phyloP scores from a whole-genome alignment of 2,888 invertebrate species.

The Pollenia griseotomentosa region DNA sequence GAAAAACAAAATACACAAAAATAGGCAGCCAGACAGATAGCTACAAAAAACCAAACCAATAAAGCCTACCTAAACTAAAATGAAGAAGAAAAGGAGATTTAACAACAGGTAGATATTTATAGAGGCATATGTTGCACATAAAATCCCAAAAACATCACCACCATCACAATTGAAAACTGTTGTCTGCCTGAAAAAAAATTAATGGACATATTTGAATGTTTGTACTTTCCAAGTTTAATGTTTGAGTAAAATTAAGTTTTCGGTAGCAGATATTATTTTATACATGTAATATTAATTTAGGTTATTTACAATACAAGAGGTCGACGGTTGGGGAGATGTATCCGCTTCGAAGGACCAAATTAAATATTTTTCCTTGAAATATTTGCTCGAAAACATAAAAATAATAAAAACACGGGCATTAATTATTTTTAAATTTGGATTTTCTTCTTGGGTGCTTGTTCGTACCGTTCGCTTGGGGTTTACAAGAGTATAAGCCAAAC shows the following conservation, averaged over 20 bases:
- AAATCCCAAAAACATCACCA: constrained; percentile 4
- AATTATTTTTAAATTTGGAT: too few relatives aligned
- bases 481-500: too few relatives aligned
- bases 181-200: neutral
- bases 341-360: too few relatives aligned
- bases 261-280: neutral
- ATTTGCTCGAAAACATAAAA: too few relatives aligned
- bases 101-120: constrained; percentile 15
- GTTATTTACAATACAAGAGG: too few relatives aligned
- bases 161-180: constrained; percentile 14
- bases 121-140: constrained; percentile 18
- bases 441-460: too few relatives aligned
- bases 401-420: too few relatives aligned
- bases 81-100: neutral
- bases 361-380: too few relatives aligned
- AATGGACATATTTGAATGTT: neutral
- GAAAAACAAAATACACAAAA: neutral
- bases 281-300: too few relatives aligned
- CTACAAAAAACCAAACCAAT: neutral
- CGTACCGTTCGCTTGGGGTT: too few relatives aligned
- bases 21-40: constrained; percentile 11
- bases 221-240: too few relatives aligned
- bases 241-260: neutral
- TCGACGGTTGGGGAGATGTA: too few relatives aligned
- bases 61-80: constrained; percentile 6